Percentiles rank a stretch among this genome's conserved stretches.
Conservation (phyloP, 2,888 invertebrate genomes). For the Drosophila cognata region DNA sequence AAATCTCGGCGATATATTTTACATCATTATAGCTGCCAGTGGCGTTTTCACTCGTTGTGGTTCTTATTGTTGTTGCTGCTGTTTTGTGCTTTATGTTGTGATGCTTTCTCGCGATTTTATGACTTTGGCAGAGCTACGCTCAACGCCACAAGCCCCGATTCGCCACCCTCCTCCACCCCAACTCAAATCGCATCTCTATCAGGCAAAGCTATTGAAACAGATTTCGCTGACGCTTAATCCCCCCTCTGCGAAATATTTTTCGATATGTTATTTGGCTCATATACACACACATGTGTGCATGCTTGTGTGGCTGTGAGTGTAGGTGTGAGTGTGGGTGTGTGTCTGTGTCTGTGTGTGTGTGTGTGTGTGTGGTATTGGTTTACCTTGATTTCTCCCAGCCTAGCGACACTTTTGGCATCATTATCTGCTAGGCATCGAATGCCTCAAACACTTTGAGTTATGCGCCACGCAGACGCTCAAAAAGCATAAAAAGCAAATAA, state of each 20-base stretch:
- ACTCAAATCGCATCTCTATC: slow-evolving; percentile 46
- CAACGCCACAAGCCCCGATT: slow-evolving; percentile 1
- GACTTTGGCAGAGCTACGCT: slow-evolving; percentile 58
- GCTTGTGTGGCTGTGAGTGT: slow-evolving; percentile 8
- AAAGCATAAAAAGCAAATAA: slow-evolving; percentile 74
- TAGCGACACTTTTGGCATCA: slow-evolving; percentile 76
- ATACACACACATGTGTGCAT: slow-evolving; percentile 6
- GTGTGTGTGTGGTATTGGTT: slow-evolving; percentile 53
- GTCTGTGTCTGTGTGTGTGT: slow-evolving; percentile 13
- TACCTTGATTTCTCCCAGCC: slow-evolving; percentile 58
- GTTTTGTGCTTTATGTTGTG: slow-evolving; percentile 65
- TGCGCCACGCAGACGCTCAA: slow-evolving; percentile 71
- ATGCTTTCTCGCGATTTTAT: slow-evolving; percentile 75
- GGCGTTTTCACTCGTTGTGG: slow-evolving; percentile 28
- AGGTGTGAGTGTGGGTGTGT: slow-evolving; percentile 16
- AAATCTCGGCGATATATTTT: slow-evolving; percentile 80
- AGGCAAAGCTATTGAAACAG: slow-evolving; percentile 67
- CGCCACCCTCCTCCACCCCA: slow-evolving; percentile 13
- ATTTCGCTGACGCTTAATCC: slow-evolving; percentile 76
- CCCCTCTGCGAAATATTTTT: slow-evolving; percentile 69
- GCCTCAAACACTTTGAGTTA: slow-evolving; percentile 77
- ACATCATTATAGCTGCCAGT: slow-evolving; percentile 72
- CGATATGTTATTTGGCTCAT: slow-evolving; percentile 71
- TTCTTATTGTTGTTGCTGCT: slow-evolving; percentile 31
- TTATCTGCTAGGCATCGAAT: slow-evolving; percentile 76